Base-by-base conservation (phyloP, 1,140 invertebrate species). In the Eubasilissa regina region DNA sequence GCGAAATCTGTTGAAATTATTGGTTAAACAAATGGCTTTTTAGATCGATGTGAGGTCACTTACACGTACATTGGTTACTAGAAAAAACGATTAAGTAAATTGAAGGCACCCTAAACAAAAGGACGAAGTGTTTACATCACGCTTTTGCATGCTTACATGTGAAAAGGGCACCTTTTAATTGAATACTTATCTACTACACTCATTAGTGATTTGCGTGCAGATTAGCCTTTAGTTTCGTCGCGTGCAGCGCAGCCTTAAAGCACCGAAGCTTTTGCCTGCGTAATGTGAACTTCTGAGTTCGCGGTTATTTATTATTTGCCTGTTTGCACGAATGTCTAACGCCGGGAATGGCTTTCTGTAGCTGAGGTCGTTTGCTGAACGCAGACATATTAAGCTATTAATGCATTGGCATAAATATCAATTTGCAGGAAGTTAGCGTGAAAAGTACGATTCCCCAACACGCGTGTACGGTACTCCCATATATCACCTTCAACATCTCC, bases 321-420 rank as follows among this genome's bases (percentile, higher is more conserved):
- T 47, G 44, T 76, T 62, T 15, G 56, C 74, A 76, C 74, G 74
- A 76, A 76, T 19, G 35, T 64, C 74, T 51, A 64, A 51, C 11
- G 13, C 45, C 45, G 74, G 47, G 44, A 21, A 76, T 56, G 62
- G 47, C 75, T 44, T 19, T 75, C 9, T 66, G 21, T 48, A 35
- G 8, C 35, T 43, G 45, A 48, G 58, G 60, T 45, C 73, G 43
- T 64, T 21, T 35, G 35, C 51, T 48, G 51, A 62, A 62, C 64
- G 43, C 35, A 48, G 60, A 77, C 75, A 45, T 77, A 77, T 77
- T 77, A 77, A 77, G 75, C 48, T 77, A 77, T 77, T 77, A 77
- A 77, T 77, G 60, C 75, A 35, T 77, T 76, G 47, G 51, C 75
- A 77, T 77, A 77, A 77, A 77, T 66, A 76, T 76, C 44, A 60